Percentiles rank a stretch among this genome's conserved stretches.
Evolutionary conservation across 2,888 invertebrate genomes (phyloP).

Genomic region (Macaria liturata): DNA sequence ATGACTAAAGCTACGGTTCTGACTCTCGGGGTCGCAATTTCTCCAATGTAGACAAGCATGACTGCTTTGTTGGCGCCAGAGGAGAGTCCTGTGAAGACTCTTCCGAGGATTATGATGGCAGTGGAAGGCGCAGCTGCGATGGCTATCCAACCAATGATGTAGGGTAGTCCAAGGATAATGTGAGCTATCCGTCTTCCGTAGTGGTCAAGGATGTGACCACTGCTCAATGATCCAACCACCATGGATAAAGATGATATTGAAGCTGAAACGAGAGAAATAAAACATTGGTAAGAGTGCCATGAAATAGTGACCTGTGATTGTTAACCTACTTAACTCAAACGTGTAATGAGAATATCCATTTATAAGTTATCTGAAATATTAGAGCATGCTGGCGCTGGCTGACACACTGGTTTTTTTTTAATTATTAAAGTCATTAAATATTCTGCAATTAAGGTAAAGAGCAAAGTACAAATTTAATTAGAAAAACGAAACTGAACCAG

Average conservation of each 20-base stretch:
- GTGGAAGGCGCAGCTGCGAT: conserved; percentile 38
- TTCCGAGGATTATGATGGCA: conserved; percentile 36
- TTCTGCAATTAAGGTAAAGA: no score
- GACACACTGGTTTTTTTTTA: no score
- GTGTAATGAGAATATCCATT: no score
- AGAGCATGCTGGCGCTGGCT: no score
- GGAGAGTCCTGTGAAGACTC: conserved; percentile 41
- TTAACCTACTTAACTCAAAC: no score
- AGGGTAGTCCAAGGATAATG: conserved; percentile 37
- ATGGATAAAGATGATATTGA: conserved; percentile 40
- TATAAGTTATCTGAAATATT: no score
- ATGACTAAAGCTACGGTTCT: conserved; percentile 11
- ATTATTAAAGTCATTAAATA: no score
- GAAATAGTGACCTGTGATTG: no score
- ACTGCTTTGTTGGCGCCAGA: conserved; percentile 39
- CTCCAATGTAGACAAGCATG: conserved; percentile 44
- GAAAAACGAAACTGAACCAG: no score
- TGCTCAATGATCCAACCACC: conserved; percentile 39
- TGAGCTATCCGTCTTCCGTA: conserved; percentile 43
- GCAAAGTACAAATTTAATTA: no score
- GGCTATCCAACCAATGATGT: conserved; percentile 41
- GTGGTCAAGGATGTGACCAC: conserved; percentile 40
- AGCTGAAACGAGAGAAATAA: conserved; percentile 34
- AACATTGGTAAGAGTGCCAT: no score
- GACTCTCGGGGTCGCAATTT: conserved; percentile 33